Base-by-base conservation (phyloP, 2,888 invertebrate genomes). In the Eretmocerus hayati region DNA sequence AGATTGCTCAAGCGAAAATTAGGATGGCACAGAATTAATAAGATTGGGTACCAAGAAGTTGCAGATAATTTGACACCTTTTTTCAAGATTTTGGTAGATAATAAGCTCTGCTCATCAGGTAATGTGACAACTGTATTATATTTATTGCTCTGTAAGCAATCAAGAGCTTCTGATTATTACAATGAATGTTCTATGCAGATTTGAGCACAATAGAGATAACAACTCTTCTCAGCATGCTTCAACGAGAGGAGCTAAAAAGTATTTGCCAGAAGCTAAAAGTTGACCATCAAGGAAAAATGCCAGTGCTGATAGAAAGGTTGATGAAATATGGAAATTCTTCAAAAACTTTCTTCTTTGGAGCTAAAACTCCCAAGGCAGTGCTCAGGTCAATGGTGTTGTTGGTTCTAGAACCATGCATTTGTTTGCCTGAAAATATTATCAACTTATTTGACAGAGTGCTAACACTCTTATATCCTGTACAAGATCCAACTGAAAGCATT, bases 1-100 rank as follows among this genome's bases (percentile, higher is more conserved):
- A 64, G 63, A 46, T 54, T 70, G 50, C 42, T 67, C 4, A 65
- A 62, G 48, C 60, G 69, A 22, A 63, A 63, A 44, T 44, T 53
- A 13, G 32, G 22, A 11, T 64, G 66, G 62, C 57, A 62, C 20
- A 61, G 66, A 44, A 39, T 57, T 3, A 46, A 15, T n/a, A 32
- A 9, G 4, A 50, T 64, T 20, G 57, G 58, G 2, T 66, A 64
- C 43, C 54, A 58, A 0, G 56, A 64, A 5, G 54, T 66, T 41
- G 23, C 46, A 0, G 46, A 45, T 0, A 47, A 65, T 23, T 54
- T 67, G 8, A 50, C 54, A 5, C 48, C 55, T 1, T 40, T 55
- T 23, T 60, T 62, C 19, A n/a, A 55, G 8, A 54, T 61, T 15
- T 56, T 67, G 5, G 51, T 58, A 2, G 8, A 56, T 9, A 47